These are phyloP conservation scores for Rhinolophus ferrumequinum DNA, from an alignment of 2,113 vertebrate genomes.

Conservation along the genomic window DNA sequence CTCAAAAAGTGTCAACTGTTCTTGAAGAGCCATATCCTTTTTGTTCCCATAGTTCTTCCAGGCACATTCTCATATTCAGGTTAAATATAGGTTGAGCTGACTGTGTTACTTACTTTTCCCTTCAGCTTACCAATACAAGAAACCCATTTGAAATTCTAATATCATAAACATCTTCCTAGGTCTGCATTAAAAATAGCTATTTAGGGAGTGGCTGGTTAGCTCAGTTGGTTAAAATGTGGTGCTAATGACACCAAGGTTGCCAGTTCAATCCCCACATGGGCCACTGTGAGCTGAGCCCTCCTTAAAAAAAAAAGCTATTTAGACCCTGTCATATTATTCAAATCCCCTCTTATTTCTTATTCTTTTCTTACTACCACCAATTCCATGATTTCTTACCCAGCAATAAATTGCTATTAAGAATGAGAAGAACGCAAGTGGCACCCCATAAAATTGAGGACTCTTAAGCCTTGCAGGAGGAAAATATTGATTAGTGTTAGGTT, in stretches of 20 bases:
- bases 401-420: neutral
- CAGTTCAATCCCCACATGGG: too few relatives aligned
- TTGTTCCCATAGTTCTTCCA: neutral
- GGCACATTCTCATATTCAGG: neutral
- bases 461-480: neutral
- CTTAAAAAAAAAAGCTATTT: neutral
- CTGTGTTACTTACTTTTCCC: neutral
- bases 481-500: neutral
- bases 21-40: neutral
- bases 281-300: too few relatives aligned
- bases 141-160: neutral
- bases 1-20: neutral
- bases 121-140: neutral
- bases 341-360: neutral
- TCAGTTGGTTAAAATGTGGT: too few relatives aligned
- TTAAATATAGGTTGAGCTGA: neutral
- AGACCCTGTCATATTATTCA: neutral
- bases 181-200: neutral
- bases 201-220: neutral
- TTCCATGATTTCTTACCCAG: neutral
- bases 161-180: neutral
- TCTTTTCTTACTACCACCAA: neutral
- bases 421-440: neutral
- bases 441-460: neutral
- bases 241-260: too few relatives aligned